Base-by-base conservation (phyloP, 1,140 invertebrate genomes). In the Pseudomyrmex dendroicus region DNA sequence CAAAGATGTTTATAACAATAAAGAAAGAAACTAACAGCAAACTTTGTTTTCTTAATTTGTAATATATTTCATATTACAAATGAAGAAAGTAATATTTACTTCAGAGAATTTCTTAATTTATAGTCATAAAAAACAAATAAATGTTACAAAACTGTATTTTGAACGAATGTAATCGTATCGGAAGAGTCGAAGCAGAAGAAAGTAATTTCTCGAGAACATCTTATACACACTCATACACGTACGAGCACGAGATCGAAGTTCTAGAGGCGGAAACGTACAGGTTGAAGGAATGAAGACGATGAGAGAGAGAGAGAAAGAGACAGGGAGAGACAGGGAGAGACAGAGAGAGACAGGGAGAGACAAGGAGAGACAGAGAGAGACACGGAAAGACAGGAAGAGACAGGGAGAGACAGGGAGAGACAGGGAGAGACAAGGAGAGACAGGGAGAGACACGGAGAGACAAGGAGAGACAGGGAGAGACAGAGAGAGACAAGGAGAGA, bases 261-360 rank as follows among this genome's bases (percentile, higher is more conserved):
- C 44, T 20, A 62, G 44, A 46, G 82, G 68, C 73, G 84, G 72
- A 82, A 89, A 87, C 73, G 84, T 73, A 84, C 78, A 72, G 76
- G 76, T 72, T 59, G 22, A 10, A 73, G 77, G 63, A 82, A 73
- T 59, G 63, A 86, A 62, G 50, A 70, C 35, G 13, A 5, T 44
- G 73, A 48, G 22, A 61, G n/a, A n/a, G n/a, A n/a, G n/a, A n/a
- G n/a, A n/a, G n/a, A n/a, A n/a, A n/a, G n/a, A n/a, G n/a, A n/a
- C n/a, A n/a, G 66, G 52, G 82, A 17, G 57, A 56, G 35, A 54
- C 54, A 35, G 35, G 5, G 35, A 5, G 35, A 35, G 35, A 35
- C n/a, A 0, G 20, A n/a, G 20, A 20, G 20, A 20, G 20, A 20
- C 20, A 0, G 20, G 20, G 20, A 20, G 20, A 20, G 20, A 20